Evolutionary conservation across 2,797 vertebrate species (phyloP).

Genomic region (Eupleurogrammus muticus): DNA sequence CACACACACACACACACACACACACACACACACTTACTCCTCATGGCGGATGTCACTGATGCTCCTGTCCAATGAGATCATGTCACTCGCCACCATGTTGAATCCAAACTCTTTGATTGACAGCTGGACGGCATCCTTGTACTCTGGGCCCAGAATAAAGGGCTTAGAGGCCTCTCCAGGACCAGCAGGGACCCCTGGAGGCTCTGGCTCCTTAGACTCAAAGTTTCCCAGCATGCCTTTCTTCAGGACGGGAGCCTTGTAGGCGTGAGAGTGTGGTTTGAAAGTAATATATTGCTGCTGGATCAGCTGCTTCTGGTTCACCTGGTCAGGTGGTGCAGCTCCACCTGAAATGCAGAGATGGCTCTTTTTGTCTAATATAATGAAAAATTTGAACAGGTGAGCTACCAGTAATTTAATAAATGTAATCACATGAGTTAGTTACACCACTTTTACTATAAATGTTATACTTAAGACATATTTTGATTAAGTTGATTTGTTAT

Average conservation of each 20-base stretch:
- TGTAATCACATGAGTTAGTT: no score
- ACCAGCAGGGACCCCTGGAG: conserved; percentile 88
- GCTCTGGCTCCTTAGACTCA: conserved; percentile 93
- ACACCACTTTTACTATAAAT: no score
- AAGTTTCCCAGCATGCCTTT: conserved; percentile 91
- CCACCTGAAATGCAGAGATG: no score
- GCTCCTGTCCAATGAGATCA: conserved; percentile 97
- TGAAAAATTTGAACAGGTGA: no score
- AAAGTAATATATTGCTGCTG: conserved; percentile 96
- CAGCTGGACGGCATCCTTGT: conserved; percentile 92
- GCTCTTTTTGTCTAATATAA: no score
- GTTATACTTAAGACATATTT: no score
- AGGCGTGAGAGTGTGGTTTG: conserved; percentile 89
- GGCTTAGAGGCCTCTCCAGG: conserved; percentile 94
- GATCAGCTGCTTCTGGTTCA: conserved; percentile 81
- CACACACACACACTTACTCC: no score
- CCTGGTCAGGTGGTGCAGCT: conserved; percentile 9
- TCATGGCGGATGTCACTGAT: conserved; percentile 94
- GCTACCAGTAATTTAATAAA: no score
- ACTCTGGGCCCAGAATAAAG: conserved; percentile 92
- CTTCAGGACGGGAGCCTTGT: conserved; percentile 88
- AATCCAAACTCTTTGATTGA: conserved; percentile 99
- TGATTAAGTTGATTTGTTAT: no score
- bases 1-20: no score
- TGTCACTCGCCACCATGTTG: conserved; percentile 99